Evolutionary conservation across 2,113 vertebrate species (phyloP).

Genomic region (Fregata magnificens): DNA sequence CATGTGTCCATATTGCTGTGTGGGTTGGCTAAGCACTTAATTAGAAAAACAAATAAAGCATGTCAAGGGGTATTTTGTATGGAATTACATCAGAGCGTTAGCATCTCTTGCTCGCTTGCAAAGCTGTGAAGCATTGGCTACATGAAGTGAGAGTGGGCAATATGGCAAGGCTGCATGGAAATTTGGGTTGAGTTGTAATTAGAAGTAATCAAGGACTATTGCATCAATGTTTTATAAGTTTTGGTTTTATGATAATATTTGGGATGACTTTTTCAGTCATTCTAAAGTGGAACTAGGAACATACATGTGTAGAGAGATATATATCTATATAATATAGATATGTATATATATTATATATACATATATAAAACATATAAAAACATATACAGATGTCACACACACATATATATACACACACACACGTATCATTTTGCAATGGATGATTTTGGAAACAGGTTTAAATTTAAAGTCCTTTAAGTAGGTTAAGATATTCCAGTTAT

Average conservation of each 20-base stretch:
- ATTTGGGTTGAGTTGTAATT: neutral
- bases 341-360: neutral
- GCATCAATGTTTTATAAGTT: neutral
- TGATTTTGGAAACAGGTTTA: conserved; percentile 4
- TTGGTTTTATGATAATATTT: neutral
- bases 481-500: conserved; percentile 24
- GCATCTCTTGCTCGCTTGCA: neutral
- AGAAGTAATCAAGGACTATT: neutral
- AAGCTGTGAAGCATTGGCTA: neutral
- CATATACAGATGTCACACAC: neutral
- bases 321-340: too few species aligned
- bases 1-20: neutral
- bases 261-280: neutral
- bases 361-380: neutral
- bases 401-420: neutral
- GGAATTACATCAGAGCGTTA: neutral
- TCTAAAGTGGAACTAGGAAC: neutral
- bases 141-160: neutral
- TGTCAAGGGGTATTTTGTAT: neutral
- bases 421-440: neutral
- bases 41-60: neutral
- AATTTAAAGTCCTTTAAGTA: conserved; percentile 25
- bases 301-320: neutral
- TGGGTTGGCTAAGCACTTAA: neutral
- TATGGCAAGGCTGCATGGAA: neutral